Percentiles rank a stretch among this genome's conserved stretches.
phyloP scores from a whole-genome alignment of 1,140 invertebrate species.

The Dinothrombium tinctorium region DNA sequence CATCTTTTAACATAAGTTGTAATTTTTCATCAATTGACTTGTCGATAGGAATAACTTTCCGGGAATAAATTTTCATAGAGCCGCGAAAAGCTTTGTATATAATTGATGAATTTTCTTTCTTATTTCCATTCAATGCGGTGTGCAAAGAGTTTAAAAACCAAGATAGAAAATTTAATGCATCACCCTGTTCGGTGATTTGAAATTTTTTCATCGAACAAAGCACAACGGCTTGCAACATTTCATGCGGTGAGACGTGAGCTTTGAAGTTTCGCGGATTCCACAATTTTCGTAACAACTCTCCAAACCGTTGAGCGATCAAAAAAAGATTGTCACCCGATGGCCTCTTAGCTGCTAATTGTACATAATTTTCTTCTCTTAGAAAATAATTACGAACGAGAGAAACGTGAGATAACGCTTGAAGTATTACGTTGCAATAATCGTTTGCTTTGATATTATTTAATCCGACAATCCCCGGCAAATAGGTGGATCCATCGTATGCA shows the following conservation, averaged over 20 bases:
- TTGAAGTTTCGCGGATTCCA: conserved; percentile 99
- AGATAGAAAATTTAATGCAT: conserved; percentile 72
- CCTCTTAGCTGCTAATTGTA: conserved; percentile 40
- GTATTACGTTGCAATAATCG: conserved; percentile 96
- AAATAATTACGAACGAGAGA: conserved; percentile 83
- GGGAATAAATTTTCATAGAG: conserved; percentile 75
- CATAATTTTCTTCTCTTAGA: conserved; percentile 74
- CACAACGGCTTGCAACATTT: conserved; percentile 98
- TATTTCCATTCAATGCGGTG: conserved; percentile 34
- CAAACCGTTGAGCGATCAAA: conserved; percentile 83
- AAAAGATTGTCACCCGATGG: conserved; percentile 77
- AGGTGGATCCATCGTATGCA: conserved; percentile 88
- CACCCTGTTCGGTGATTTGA: conserved; percentile 94
- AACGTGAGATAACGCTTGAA: conserved; percentile 82
- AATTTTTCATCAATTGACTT: conserved; percentile 61
- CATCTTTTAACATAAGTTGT: conserved; percentile 47
- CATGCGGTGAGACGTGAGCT: conserved; percentile 96
- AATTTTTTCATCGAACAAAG: conserved; percentile 93
- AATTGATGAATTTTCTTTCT: conserved; percentile 29
- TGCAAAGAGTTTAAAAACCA: conserved; percentile 37
- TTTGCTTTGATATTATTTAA: conserved; percentile 98
- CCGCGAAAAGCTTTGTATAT: conserved; percentile 89
- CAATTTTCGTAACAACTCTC: conserved; percentile 85
- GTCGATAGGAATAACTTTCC: conserved; percentile 82
- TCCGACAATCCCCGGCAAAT: conserved; percentile 60